Evolutionary conservation across 2,888 invertebrate genomes (phyloP).

Genomic region (Leptinotarsa rubiginosa): DNA sequence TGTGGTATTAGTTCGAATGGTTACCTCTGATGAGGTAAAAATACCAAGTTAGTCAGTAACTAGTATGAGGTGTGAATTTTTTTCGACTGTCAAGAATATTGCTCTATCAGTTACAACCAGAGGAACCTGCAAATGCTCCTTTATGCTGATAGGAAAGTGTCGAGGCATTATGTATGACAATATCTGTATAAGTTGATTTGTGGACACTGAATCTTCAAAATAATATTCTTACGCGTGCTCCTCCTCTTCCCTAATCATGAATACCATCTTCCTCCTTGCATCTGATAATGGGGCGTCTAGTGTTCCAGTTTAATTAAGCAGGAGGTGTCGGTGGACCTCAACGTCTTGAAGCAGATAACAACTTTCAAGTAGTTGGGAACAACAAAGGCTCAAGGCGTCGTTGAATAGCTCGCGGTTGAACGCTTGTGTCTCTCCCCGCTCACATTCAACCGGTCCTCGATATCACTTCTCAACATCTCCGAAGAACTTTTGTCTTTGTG

Average conservation of each 20-base stretch:
- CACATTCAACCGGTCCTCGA: conserved; percentile 46
- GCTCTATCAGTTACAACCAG: too few species aligned
- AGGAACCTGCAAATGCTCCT: too few species aligned
- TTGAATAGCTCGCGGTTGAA: conserved; percentile 56
- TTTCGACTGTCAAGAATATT: too few species aligned
- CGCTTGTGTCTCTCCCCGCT: conserved; percentile 47
- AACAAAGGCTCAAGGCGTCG: conserved; percentile 51
- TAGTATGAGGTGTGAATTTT: too few species aligned
- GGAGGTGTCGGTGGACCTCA: conserved; percentile 57
- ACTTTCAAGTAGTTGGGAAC: conserved; percentile 51
- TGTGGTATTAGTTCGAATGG: too few species aligned
- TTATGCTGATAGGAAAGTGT: too few species aligned
- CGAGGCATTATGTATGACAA: too few species aligned
- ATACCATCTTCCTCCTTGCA: background rate
- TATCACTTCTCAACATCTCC: conserved; percentile 45
- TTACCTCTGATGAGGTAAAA: too few species aligned
- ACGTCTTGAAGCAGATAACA: conserved; percentile 57
- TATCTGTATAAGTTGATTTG: too few species aligned
- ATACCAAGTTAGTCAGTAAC: too few species aligned
- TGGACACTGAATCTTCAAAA: too few species aligned
- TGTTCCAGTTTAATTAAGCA: conserved; percentile 54
- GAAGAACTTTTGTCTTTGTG: conserved; percentile 46
- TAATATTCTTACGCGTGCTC: background rate
- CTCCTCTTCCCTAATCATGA: background rate
- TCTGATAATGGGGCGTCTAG: conserved; percentile 12